Evolutionary conservation across 2,888 invertebrate species (phyloP), one percentile per base, ranked within the genome.

Genomic region (Vesta saturnalis): DNA sequence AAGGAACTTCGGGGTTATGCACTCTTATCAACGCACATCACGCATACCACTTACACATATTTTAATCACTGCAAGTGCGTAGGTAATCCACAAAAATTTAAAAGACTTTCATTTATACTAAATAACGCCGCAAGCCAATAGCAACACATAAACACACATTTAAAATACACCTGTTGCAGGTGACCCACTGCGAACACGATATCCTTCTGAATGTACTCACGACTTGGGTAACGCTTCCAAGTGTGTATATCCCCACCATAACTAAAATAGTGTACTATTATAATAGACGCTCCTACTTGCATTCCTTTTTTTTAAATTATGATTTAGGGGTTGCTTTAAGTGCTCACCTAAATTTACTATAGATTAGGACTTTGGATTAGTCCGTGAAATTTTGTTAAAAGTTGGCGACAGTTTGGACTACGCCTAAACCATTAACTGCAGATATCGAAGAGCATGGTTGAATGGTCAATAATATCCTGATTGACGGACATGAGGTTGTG

Each of bases 81-180:
- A 39, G 39, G 39, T 39, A 39, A 39, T 10, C 6, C n/a, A 39
- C 39, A 39, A 1, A 18, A 10, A 59, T 47, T 47, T 12, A 59
- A 46, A 49, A 43, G 55, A 64, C 64, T 64, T 64, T 64, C 64
- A 39, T 64, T 64, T 47, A 54, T 18, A n/a, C n/a, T n/a, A 47
- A 23, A 16, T 14, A 58, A 49, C 30, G 22, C 18, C 54, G 52
- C 43, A 59, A 57, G 43, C 16, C 16, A 35, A 54, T 22, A 43
- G 35, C 55, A 59, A 65, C 60, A 65, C 46, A 65, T 47, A 66
- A 66, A 66, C 66, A 66, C 66, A 56, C 60, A 60, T 66, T 60
- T 47, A 18, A 10, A 39, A n/a, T 60, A 56, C 66, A 66, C 66
- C 66, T 66, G 66, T 66, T 66, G 64, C 55, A 35, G 21, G 21